Evolutionary conservation across 2,113 vertebrate genomes (phyloP).

Genomic region (Syngnathoides biaculeatus): DNA sequence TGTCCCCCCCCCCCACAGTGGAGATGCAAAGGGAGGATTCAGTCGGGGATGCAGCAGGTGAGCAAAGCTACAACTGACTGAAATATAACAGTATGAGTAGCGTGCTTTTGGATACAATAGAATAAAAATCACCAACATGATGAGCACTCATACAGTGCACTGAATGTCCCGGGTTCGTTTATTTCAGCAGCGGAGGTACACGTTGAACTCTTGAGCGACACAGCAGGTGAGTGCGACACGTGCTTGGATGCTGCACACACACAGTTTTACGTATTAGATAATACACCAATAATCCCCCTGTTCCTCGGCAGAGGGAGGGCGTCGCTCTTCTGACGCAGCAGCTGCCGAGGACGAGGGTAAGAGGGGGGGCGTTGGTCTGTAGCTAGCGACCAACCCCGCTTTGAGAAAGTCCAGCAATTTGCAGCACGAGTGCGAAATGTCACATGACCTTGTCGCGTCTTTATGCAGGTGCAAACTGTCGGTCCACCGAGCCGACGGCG

Average conservation of each 20-base stretch:
- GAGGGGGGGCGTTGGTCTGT: neutral
- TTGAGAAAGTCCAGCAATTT: too few species aligned
- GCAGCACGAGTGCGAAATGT: neutral
- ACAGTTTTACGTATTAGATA: neutral
- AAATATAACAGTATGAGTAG: neutral
- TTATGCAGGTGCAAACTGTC: neutral
- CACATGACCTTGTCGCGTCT: neutral
- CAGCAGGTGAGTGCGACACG: conserved; percentile 9
- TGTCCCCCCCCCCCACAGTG: neutral
- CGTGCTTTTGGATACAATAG: too few species aligned
- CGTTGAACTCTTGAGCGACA: neutral
- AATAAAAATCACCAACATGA: too few species aligned
- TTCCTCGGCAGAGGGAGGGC: neutral
- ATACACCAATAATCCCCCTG: neutral
- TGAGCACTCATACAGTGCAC: neutral
- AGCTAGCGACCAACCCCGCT: neutral
- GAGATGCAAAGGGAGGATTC: neutral
- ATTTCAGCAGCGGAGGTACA: neutral
- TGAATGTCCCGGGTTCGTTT: neutral
- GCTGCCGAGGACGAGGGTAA: neutral
- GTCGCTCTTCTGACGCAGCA: neutral
- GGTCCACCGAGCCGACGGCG: neutral
- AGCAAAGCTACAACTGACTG: neutral
- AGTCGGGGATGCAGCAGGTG: neutral
- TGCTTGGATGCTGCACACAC: neutral